Evolutionary conservation across 2,888 invertebrate species (phyloP).

Genomic region (Pegoplata infirma): DNA sequence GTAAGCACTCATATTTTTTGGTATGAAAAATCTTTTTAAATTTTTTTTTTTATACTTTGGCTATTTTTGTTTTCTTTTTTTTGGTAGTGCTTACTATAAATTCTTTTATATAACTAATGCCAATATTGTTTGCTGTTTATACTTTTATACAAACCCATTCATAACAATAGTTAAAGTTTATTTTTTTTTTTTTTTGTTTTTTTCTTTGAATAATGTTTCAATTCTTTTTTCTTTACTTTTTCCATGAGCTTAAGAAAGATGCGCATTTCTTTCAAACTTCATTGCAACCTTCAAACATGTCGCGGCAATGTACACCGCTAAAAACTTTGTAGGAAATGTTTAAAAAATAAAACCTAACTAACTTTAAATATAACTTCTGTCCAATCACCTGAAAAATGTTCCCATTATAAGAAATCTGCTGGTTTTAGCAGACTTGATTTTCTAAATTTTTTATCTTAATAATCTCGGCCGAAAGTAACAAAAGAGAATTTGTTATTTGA

Average conservation of each 20-base stretch:
- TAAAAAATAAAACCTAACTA: no score
- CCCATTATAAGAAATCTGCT: no score
- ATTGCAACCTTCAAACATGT: slow-evolving; percentile 36
- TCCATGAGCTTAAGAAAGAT: slow-evolving; percentile 26
- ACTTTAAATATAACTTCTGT: no score
- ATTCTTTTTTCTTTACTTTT: slow-evolving; percentile 37
- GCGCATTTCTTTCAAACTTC: slow-evolving; percentile 49
- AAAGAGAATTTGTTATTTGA: no score
- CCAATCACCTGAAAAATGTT: no score
- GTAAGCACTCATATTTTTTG: slow-evolving; percentile 36
- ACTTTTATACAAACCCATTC: slow-evolving; percentile 56
- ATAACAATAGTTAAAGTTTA: no score
- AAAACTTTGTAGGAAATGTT: no score
- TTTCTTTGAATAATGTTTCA: slow-evolving; percentile 14
- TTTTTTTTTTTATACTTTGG: slow-evolving; percentile 5
- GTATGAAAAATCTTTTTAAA: not conserved
- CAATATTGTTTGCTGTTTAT: slow-evolving; percentile 40
- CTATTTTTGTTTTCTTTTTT: not conserved
- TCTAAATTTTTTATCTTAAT: no score
- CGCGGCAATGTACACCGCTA: not conserved
- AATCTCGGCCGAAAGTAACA: no score
- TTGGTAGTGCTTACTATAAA: slow-evolving; percentile 53
- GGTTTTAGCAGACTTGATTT: no score
- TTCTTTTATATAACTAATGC: slow-evolving; percentile 60
- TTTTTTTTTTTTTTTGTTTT: slow-evolving; percentile 11